A percentile compares a stretch with the other conserved stretches of the same genome.
These are phyloP conservation scores for Gorsachius magnificus DNA, from an alignment of 2,797 vertebrate species.

Conservation along the genomic window DNA sequence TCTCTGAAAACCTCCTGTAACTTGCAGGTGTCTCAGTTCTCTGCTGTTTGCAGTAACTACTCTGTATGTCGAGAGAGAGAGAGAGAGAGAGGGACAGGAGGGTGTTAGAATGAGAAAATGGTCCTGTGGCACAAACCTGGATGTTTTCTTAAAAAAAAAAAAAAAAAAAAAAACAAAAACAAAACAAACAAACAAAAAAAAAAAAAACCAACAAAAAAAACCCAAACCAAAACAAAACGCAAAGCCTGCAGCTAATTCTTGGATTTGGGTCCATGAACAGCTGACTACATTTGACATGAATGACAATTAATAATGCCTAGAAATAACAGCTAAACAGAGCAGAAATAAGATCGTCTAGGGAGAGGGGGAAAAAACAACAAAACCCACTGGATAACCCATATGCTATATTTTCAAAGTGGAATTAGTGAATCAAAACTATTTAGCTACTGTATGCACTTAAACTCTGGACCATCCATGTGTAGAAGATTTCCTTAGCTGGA, in stretches of 20 bases:
- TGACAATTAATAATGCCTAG: conserved; percentile 34
- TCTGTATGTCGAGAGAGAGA: background rate
- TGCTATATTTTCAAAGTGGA: background rate
- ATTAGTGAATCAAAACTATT: background rate
- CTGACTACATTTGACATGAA: background rate
- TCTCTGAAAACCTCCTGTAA: background rate
- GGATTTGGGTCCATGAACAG: background rate
- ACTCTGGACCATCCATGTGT: background rate
- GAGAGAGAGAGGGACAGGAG: background rate
- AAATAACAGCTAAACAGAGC: conserved; percentile 53
- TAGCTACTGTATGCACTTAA: background rate
- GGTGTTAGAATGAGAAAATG: background rate
- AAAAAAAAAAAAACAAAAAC: no score
- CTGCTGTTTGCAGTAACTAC: background rate
- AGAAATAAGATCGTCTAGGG: conserved; percentile 15
- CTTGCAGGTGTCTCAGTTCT: background rate
- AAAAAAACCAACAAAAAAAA: no score
- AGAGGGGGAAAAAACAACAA: background rate
- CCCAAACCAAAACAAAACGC: no score
- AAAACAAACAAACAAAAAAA: no score
- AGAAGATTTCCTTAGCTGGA: background rate
- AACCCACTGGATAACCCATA: background rate
- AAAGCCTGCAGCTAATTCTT: background rate
- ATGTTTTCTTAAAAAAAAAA: background rate
- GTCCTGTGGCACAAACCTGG: background rate